Evolutionary conservation across 2,888 invertebrate genomes (phyloP).

Genomic region (Erebia palarica): DNA sequence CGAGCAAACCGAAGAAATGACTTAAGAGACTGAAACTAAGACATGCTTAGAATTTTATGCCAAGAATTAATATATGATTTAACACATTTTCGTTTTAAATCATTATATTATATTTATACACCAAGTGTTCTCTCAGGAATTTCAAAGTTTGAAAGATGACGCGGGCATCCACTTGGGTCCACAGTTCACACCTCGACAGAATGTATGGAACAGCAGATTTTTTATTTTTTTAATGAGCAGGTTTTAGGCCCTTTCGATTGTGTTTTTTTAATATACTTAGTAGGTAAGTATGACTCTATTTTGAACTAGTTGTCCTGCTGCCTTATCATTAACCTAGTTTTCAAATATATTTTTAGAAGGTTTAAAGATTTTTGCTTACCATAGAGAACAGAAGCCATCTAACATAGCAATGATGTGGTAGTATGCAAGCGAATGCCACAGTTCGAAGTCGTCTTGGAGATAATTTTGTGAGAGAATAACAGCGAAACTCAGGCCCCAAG

Average conservation of each 20-base stretch:
- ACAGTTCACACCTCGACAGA: too few species aligned
- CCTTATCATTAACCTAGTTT: background rate
- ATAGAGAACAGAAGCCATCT: constrained; percentile 87
- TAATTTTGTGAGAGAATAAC: constrained; percentile 87
- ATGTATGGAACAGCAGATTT: too few species aligned
- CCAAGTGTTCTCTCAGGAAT: too few species aligned
- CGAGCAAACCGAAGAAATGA: background rate
- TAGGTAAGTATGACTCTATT: too few species aligned
- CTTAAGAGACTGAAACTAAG: background rate
- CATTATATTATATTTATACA: too few species aligned
- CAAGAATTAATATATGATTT: background rate
- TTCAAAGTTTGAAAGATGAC: too few species aligned
- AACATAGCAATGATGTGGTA: constrained; percentile 89
- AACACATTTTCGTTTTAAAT: too few species aligned
- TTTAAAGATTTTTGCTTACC: constrained; percentile 68
- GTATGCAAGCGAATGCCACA: constrained; percentile 89
- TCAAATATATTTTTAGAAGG: background rate
- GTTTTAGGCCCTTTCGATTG: too few species aligned
- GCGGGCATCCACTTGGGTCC: too few species aligned
- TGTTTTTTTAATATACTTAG: too few species aligned
- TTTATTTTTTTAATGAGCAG: too few species aligned
- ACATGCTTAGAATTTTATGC: background rate
- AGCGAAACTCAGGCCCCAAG: constrained; percentile 85
- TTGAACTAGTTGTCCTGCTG: background rate
- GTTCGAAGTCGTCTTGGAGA: constrained; percentile 86